Evolutionary conservation across 2,797 vertebrate genomes (phyloP).

Genomic region (Cephalopachus bancanus): DNA sequence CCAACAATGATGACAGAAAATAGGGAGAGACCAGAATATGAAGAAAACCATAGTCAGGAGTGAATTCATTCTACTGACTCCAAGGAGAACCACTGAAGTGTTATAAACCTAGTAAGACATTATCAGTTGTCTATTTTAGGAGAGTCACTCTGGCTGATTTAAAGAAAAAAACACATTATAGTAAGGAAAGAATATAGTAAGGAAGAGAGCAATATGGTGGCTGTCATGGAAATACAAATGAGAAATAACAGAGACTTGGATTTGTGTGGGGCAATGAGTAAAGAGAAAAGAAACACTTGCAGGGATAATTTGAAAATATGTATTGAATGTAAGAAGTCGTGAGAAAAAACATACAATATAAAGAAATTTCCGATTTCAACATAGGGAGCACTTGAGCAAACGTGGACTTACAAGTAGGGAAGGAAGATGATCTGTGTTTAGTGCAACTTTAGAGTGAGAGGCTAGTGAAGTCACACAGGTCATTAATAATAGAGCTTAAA

Average conservation of each 20-base stretch:
- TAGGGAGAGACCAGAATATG: neutral
- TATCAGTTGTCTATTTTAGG: neutral
- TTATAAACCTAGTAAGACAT: neutral
- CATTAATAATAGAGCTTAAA: neutral
- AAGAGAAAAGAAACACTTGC: rapidly evolving
- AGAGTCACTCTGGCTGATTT: neutral
- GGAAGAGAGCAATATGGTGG: neutral
- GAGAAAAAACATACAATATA: neutral
- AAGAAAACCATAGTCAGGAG: neutral
- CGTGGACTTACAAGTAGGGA: neutral
- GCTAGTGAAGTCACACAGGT: no score
- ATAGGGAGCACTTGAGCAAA: neutral
- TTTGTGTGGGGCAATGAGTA: neutral
- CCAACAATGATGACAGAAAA: neutral
- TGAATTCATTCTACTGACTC: neutral
- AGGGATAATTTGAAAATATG: neutral
- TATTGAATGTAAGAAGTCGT: no score
- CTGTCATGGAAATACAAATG: neutral
- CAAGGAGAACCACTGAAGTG: neutral
- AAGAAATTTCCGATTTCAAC: neutral
- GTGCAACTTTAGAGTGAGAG: neutral
- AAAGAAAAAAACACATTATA: neutral
- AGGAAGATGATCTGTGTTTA: neutral
- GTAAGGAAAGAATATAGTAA: neutral
- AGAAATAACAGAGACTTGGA: neutral